Evolutionary conservation across 2,797 vertebrate species (phyloP).

Genomic region (Melanogrammus aeglefinus): DNA sequence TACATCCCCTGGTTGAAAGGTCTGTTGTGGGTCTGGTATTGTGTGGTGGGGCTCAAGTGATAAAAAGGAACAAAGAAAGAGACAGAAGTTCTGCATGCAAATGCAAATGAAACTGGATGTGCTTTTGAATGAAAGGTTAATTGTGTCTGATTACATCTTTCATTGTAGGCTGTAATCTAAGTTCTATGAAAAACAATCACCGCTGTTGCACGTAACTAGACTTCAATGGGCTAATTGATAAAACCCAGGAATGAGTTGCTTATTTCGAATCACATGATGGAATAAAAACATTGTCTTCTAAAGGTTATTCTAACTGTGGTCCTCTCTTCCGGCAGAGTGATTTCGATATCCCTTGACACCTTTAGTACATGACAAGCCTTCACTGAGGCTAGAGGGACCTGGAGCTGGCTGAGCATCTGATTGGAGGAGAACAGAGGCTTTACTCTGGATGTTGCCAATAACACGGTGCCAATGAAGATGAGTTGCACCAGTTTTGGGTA

Average conservation of each 20-base stretch:
- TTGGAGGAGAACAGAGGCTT: neutral
- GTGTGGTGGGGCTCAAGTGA: conserved; percentile 15
- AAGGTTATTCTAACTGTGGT: conserved; percentile 27
- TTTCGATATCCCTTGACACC: conserved; percentile 9
- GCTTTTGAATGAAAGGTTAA: neutral
- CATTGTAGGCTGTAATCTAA: neutral
- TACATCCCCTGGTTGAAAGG: conserved; percentile 43
- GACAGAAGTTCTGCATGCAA: neutral
- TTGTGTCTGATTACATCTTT: neutral
- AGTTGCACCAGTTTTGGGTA: no score
- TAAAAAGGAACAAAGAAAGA: neutral
- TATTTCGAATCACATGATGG: neutral
- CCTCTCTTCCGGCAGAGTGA: conserved; percentile 12
- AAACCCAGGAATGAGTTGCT: neutral
- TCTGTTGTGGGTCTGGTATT: conserved; percentile 16
- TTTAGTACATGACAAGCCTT: conserved; percentile 17
- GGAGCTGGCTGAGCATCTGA: no score
- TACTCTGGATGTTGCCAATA: neutral
- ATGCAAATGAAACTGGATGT: neutral
- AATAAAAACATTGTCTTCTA: neutral
- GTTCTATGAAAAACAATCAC: neutral
- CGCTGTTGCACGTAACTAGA: neutral
- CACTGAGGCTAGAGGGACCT: neutral
- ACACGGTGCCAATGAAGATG: no score
- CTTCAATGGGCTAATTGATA: neutral